These are phyloP conservation scores for Gnathonemus longibarbis DNA, from an alignment of 2,113 vertebrate genomes.

Conservation along the genomic window DNA sequence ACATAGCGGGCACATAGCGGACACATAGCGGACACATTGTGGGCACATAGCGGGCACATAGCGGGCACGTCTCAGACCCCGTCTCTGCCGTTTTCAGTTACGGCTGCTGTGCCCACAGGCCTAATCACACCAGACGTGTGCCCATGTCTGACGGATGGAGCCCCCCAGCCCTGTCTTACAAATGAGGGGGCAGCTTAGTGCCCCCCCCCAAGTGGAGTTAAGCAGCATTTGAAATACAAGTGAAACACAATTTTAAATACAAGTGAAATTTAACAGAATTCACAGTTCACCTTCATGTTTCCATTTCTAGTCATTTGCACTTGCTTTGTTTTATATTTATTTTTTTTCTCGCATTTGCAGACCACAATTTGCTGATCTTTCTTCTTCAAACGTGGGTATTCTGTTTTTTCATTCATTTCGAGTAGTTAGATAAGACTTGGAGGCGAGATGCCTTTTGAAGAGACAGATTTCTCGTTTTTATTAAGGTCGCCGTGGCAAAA, in stretches of 20 bases:
- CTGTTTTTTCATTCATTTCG: not conserved
- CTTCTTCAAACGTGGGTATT: not conserved
- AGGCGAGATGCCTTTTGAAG: not conserved
- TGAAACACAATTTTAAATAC: not conserved
- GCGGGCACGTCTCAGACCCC: not conserved
- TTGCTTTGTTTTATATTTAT: not conserved
- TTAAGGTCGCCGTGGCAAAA: slow-evolving; percentile 1
- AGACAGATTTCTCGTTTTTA: not conserved
- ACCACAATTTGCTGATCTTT: not conserved
- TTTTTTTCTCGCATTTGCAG: not conserved
- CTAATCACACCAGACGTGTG: not conserved
- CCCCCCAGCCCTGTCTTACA: not conserved
- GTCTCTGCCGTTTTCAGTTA: not conserved
- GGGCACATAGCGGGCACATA: not conserved
- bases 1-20: not conserved
- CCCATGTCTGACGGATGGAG: not conserved
- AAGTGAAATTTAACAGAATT: not conserved
- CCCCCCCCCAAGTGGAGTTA: not conserved
- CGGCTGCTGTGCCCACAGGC: not conserved
- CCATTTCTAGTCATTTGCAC: not conserved
- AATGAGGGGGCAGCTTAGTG: not conserved
- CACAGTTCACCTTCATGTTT: not conserved
- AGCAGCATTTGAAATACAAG: not conserved
- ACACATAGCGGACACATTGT: fast-evolving
- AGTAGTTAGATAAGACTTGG: not conserved